Conservation (phyloP, 2,888 invertebrate genomes). For the Tillus elongatus region DNA sequence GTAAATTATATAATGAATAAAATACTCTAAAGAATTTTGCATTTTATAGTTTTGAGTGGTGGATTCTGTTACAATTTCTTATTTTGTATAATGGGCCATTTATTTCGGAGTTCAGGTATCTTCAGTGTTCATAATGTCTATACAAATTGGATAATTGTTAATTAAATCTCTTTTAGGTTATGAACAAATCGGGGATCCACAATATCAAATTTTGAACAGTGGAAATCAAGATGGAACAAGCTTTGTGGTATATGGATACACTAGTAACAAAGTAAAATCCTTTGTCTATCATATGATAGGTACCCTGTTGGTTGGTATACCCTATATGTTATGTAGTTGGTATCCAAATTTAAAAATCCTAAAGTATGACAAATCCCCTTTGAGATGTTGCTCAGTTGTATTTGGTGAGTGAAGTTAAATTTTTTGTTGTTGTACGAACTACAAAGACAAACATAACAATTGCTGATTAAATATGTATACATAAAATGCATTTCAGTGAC, state of each 20-base stretch:
- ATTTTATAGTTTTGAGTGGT: too few species aligned
- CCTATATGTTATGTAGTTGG: conserved; percentile 49
- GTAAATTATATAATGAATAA: too few species aligned
- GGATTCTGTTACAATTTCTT: too few species aligned
- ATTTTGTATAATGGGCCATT: too few species aligned
- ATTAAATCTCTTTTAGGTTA: conserved; percentile 42
- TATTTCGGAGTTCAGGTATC: too few species aligned
- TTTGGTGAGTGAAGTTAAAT: conserved; percentile 41
- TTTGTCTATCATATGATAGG: conserved; percentile 46
- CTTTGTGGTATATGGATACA: conserved; percentile 47
- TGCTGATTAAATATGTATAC: too few species aligned
- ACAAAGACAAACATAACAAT: too few species aligned
- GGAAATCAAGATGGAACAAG: conserved; percentile 36
- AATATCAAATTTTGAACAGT: conserved; percentile 47
- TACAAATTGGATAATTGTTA: too few species aligned
- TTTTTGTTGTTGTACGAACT: too few species aligned
- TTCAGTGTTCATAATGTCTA: too few species aligned
- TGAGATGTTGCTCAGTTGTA: conserved; percentile 48
- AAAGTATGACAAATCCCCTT: conserved; percentile 49
- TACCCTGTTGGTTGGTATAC: conserved; percentile 47
- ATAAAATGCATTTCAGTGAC: conserved; percentile 41
- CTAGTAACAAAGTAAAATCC: conserved; percentile 41
- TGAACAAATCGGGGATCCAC: conserved; percentile 48
- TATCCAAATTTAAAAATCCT: conserved; percentile 47
- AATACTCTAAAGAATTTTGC: too few species aligned